These are phyloP conservation scores for Hiodon alosoides DNA, from an alignment of 2,113 vertebrate species.

Conservation along the genomic window DNA sequence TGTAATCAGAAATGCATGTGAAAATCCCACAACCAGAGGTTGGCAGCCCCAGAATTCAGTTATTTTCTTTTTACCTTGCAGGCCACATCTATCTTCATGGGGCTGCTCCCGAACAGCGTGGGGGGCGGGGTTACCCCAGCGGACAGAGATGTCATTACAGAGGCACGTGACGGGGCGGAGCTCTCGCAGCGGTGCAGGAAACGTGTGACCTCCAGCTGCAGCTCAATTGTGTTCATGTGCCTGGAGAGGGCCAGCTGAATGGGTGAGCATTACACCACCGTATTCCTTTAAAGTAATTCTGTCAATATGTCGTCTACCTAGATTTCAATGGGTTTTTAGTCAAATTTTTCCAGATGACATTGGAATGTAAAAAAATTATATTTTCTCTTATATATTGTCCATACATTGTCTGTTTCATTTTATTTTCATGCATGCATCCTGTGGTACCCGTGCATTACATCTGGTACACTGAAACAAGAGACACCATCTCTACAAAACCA, in stretches of 20 bases:
- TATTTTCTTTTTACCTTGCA: slow-evolving; percentile 80
- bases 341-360: no score
- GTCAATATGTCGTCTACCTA: no score
- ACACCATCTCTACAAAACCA: not conserved
- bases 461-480: no score
- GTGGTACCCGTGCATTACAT: no score
- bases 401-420: no score
- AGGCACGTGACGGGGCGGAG: slow-evolving; percentile 55
- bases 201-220: slow-evolving; percentile 94
- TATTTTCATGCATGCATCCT: no score
- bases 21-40: not conserved
- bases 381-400: no score
- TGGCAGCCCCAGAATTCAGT: not conserved
- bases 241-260: slow-evolving; percentile 46
- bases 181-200: slow-evolving; percentile 87
- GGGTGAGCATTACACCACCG: no score
- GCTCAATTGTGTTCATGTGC: slow-evolving; percentile 92
- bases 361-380: no score
- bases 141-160: slow-evolving; percentile 40
- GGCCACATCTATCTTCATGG: slow-evolving; percentile 89
- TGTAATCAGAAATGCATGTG: slow-evolving; percentile 39
- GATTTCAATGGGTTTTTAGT: no score
- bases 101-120: slow-evolving; percentile 83
- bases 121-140: slow-evolving; percentile 58
- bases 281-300: no score